A percentile compares a stretch with the other conserved stretches of the same genome.
phyloP scores from a whole-genome alignment of 2,888 invertebrate species.

The Nematopogon swammerdamellus region DNA sequence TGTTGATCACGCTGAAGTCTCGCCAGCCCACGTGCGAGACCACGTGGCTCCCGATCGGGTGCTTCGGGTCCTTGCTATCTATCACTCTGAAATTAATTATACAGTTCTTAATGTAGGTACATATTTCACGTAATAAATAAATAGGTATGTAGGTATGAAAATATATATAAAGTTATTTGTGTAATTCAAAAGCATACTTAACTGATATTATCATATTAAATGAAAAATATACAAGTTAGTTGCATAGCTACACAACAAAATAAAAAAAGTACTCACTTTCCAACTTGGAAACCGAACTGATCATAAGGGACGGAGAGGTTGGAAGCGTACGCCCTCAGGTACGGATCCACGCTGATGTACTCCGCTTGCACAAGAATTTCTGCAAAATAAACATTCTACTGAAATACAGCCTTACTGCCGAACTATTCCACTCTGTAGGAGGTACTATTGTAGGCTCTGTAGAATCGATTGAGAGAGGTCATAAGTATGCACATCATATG shows the following conservation, averaged over 20 bases:
- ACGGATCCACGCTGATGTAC: conserved; percentile 65
- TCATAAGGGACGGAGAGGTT: conserved; percentile 18
- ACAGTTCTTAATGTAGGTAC: neutral
- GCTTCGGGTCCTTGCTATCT: conserved; percentile 59
- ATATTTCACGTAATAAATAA: too few relatives aligned
- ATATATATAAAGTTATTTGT: too few relatives aligned
- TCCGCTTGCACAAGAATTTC: conserved; percentile 59
- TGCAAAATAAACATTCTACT: too few relatives aligned
- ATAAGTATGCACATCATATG: too few relatives aligned
- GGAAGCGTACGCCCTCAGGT: conserved; percentile 48
- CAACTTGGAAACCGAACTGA: conserved; percentile 24
- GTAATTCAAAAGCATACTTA: too few relatives aligned
- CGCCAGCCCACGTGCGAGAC: conserved; percentile 66
- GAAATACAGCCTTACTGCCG: too few relatives aligned
- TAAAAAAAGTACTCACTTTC: conserved; percentile 19
- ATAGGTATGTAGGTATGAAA: too few relatives aligned
- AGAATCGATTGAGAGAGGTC: too few relatives aligned
- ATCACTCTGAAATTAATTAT: conserved; percentile 26
- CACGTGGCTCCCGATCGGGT: conserved; percentile 57
- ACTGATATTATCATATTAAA: too few relatives aligned
- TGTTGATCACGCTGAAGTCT: conserved; percentile 34
- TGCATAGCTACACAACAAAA: neutral
- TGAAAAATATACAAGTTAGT: neutral
- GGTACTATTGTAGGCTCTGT: too few relatives aligned
- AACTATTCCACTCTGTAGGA: too few relatives aligned